A percentile compares a stretch with the other conserved stretches of the same genome.
Evolutionary conservation across 2,797 vertebrate genomes (phyloP).

Genomic region (Pteronotus mesoamericanus): DNA sequence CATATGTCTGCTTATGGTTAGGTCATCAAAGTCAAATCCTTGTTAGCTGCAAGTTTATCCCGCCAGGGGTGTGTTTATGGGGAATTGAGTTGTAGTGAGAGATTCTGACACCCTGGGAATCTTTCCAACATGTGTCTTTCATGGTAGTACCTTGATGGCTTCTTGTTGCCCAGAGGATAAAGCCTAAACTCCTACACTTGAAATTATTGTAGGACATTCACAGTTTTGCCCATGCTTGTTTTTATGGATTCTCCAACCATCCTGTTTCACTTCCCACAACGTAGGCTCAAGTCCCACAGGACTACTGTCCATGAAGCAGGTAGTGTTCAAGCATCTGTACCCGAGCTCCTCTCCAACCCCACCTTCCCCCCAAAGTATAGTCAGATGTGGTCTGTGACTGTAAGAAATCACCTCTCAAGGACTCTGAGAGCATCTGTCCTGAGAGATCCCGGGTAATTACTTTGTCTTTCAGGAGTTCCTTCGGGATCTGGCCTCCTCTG

Average conservation of each 20-base stretch:
- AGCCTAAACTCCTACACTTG: not conserved
- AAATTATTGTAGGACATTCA: not conserved
- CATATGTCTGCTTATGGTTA: not conserved
- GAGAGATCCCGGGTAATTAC: not conserved
- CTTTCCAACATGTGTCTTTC: not conserved
- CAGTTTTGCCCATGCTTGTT: not conserved
- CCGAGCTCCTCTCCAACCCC: not conserved
- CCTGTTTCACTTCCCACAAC: not conserved
- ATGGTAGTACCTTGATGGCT: not conserved
- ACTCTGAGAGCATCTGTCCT: not conserved
- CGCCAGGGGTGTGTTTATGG: not conserved
- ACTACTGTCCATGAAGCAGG: not conserved
- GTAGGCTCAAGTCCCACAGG: not conserved
- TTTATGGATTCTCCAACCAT: not conserved
- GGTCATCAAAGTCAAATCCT: not conserved
- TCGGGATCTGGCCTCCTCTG: conserved; percentile 9
- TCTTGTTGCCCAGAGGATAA: not conserved
- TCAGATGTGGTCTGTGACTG: not conserved
- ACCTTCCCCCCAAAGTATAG: not conserved
- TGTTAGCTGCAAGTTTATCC: not conserved
- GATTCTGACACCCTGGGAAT: not conserved
- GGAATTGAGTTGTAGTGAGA: not conserved
- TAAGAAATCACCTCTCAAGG: not conserved
- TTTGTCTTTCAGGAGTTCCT: conserved; percentile 54
- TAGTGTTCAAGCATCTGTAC: not conserved